Conservation (phyloP, 2,888 invertebrate genomes). For the Cacoxenus indagator region DNA sequence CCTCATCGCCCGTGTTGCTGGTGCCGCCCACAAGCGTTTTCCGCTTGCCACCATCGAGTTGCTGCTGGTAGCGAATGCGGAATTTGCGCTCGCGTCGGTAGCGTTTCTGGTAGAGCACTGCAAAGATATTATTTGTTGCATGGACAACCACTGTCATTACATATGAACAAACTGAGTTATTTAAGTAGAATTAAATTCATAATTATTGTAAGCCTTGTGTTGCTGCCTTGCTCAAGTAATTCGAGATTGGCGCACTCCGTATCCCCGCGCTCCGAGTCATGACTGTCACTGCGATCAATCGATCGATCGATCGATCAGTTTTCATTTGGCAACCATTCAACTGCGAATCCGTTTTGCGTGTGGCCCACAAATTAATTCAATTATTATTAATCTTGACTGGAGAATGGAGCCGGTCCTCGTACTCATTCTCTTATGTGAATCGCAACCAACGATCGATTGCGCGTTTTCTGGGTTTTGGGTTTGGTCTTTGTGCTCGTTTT, state of each 20-base stretch:
- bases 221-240: background rate
- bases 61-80: conserved; percentile 86
- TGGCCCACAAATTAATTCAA: conserved; percentile 60
- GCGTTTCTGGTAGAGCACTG: conserved; percentile 91
- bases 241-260: no score
- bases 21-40: conserved; percentile 44
- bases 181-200: background rate
- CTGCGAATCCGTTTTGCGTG: conserved; percentile 68
- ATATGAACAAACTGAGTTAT: conserved; percentile 35
- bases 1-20: conserved; percentile 43
- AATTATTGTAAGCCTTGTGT: background rate
- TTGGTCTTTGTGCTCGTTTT: background rate
- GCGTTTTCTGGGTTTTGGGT: conserved; percentile 15
- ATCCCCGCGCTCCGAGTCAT: no score
- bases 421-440: conserved; percentile 28
- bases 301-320: conserved; percentile 33
- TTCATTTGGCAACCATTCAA: conserved; percentile 53
- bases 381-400: conserved; percentile 59
- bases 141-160: conserved; percentile 22
- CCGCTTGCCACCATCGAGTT: conserved; percentile 82
- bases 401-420: no score
- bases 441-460: conserved; percentile 22
- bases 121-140: conserved; percentile 42
- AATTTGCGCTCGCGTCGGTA: conserved; percentile 89
- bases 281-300: background rate